Percentiles rank a stretch among this genome's conserved stretches.
Evolutionary conservation across 2,797 vertebrate species (phyloP).

Genomic region (Agapornis canus): DNA sequence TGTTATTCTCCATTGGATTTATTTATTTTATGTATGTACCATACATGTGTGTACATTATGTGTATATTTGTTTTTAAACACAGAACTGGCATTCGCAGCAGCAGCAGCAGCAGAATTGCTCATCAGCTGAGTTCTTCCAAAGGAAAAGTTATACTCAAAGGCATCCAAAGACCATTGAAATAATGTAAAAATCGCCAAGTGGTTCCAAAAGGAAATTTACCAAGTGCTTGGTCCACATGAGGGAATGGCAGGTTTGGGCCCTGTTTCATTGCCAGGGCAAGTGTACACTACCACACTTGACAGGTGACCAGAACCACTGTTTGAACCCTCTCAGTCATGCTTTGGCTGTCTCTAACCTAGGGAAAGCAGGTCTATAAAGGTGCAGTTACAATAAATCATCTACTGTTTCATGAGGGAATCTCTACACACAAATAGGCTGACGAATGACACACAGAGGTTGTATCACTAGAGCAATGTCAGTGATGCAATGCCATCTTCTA

Average conservation of each 20-base stretch:
- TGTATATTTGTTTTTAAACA: neutral
- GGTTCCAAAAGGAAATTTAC: neutral
- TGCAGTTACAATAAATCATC: neutral
- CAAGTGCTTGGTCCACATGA: neutral
- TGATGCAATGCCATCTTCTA: neutral
- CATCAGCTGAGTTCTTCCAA: neutral
- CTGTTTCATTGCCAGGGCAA: neutral
- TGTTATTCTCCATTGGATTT: neutral
- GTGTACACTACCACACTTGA: neutral
- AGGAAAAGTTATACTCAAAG: neutral
- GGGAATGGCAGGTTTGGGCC: neutral
- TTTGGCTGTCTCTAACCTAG: neutral
- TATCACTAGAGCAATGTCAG: neutral
- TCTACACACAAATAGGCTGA: neutral
- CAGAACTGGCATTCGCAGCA: neutral
- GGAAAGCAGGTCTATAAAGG: neutral
- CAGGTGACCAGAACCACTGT: neutral
- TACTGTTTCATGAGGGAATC: neutral
- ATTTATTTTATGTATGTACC: neutral
- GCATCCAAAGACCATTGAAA: neutral
- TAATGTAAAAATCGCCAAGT: neutral
- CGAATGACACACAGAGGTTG: neutral
- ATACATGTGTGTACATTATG: neutral
- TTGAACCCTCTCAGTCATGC: neutral
- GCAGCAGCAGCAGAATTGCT: neutral